Evolutionary conservation across 2,888 invertebrate genomes (phyloP).

Genomic region (Standfussiana lucernea): DNA sequence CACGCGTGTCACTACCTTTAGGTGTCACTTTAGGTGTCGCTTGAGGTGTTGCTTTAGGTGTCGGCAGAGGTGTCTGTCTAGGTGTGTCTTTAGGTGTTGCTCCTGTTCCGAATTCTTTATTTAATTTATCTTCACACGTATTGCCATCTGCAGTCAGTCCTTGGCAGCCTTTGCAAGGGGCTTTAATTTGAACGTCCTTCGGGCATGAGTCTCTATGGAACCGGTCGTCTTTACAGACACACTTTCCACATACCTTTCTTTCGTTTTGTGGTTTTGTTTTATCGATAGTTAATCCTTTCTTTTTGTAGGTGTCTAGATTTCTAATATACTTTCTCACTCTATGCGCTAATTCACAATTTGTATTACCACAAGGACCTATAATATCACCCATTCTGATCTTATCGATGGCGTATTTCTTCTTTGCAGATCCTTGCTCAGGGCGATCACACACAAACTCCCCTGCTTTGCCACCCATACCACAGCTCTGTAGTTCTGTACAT

Average conservation of each 20-base stretch:
- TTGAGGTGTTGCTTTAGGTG: constrained; percentile 45
- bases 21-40: constrained; percentile 5
- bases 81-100: constrained; percentile 72
- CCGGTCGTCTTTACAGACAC: constrained; percentile 85
- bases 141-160: constrained; percentile 75
- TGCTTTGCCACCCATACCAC: constrained; percentile 71
- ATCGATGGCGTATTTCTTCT: constrained; percentile 80
- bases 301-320: constrained; percentile 81
- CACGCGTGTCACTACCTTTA: constrained; percentile 73
- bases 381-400: constrained; percentile 88
- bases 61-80: not conserved
- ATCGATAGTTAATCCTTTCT: constrained; percentile 71
- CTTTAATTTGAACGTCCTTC: constrained; percentile 59
- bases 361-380: constrained; percentile 86
- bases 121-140: constrained; percentile 81
- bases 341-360: constrained; percentile 85
- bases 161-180: constrained; percentile 78
- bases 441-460: constrained; percentile 73
- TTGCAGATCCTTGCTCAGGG: constrained; percentile 58
- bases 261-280: constrained; percentile 68
- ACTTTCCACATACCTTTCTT: constrained; percentile 83
- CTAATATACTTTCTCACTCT: constrained; percentile 85
- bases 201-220: constrained; percentile 84
- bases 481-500: constrained; percentile 85
- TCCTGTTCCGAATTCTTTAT: constrained; percentile 77